Evolutionary conservation across 37 sponge, comb jelly and placozoan genomes (phyloP).

Genomic region (Geodia barretti): DNA sequence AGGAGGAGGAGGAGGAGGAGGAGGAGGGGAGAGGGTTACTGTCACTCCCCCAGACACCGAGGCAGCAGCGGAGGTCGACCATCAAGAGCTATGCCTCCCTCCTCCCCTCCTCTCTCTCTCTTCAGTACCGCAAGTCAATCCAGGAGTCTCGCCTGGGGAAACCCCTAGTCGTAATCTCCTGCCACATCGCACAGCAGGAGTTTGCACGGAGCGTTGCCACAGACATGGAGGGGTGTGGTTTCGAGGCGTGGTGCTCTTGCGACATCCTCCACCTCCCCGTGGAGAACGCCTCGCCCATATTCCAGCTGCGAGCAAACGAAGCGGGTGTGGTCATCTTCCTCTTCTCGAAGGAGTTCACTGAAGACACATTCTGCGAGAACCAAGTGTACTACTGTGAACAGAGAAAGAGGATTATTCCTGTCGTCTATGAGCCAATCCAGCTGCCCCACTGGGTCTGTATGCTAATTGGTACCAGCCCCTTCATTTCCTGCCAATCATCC

Average conservation of each 20-base stretch:
- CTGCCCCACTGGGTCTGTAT: constrained; percentile 77
- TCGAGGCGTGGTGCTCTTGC: constrained; percentile 55
- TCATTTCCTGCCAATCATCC: constrained; percentile 44
- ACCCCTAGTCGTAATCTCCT: constrained; percentile 57
- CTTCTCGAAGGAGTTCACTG: constrained; percentile 62
- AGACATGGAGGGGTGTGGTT: constrained; percentile 25
- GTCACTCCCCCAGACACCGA: neutral
- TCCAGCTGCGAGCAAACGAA: constrained; percentile 62
- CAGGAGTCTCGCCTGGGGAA: constrained; percentile 55
- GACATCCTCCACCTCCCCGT: neutral
- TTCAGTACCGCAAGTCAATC: constrained; percentile 21
- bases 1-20: neutral
- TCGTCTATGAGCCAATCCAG: constrained; percentile 46
- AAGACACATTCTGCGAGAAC: constrained; percentile 45
- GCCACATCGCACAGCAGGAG: constrained; percentile 33
- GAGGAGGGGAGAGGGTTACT: neutral
- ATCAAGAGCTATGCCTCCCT: constrained; percentile 44
- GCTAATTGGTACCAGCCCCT: constrained; percentile 75
- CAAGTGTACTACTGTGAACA: constrained; percentile 88
- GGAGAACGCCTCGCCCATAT: neutral
- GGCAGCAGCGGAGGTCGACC: constrained; percentile 17
- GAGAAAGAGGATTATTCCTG: constrained; percentile 72
- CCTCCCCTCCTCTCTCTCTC: constrained; percentile 21
- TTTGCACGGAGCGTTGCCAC: constrained; percentile 14
- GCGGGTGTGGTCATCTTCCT: constrained; percentile 73